A percentile compares a stretch with the other conserved stretches of the same genome.
Evolutionary conservation across 2,797 vertebrate genomes (phyloP).

Genomic region (Chloroceryle amazona): DNA sequence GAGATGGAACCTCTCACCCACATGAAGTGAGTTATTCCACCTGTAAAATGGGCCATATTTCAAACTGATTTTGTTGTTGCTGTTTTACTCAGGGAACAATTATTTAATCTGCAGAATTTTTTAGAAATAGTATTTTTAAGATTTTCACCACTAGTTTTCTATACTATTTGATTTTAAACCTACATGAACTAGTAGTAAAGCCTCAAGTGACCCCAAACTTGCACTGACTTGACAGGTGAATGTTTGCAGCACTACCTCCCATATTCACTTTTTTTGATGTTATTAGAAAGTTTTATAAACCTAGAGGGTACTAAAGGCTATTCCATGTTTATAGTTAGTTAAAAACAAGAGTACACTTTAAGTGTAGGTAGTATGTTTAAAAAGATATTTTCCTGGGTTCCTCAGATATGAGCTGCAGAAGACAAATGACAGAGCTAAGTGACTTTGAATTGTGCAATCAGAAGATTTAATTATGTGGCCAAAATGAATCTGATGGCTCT

Average conservation of each 20-base stretch:
- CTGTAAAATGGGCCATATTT: background rate
- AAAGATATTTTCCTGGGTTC: background rate
- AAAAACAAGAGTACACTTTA: slow-evolving; percentile 14
- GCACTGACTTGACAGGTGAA: background rate
- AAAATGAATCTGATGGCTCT: background rate
- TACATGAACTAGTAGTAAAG: background rate
- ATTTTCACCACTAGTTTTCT: background rate
- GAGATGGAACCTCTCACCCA: background rate
- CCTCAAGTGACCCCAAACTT: background rate
- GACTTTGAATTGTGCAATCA: background rate
- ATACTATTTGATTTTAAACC: background rate
- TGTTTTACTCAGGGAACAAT: background rate
- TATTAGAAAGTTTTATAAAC: background rate
- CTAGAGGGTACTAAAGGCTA: background rate
- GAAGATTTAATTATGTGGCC: background rate
- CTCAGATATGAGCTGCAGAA: background rate
- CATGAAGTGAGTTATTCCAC: background rate
- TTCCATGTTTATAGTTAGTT: background rate
- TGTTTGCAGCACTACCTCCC: background rate
- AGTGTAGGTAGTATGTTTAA: background rate
- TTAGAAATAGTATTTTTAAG: background rate
- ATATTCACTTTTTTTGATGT: background rate
- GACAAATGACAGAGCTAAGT: background rate
- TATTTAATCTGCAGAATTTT: background rate
- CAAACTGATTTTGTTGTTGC: background rate